Conservation (phyloP, 2,797 vertebrate genomes). For the Labroides dimidiatus region DNA sequence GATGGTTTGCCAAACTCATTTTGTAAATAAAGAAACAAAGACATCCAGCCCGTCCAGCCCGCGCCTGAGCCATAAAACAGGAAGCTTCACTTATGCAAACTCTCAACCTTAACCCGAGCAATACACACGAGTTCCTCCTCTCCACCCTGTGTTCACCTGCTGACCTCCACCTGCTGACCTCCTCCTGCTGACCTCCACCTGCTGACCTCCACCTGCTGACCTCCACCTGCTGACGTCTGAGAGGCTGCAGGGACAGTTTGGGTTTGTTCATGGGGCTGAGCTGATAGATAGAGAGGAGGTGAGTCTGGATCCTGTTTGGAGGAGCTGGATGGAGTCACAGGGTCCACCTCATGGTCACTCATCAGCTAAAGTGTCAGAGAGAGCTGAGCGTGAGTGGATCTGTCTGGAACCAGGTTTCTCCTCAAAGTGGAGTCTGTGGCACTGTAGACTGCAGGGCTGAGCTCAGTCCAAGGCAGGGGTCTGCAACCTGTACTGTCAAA, state of each 20-base stretch:
- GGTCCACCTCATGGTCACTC: too few species aligned
- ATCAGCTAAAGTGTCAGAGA: too few species aligned
- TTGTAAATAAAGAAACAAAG: slow-evolving; percentile 94
- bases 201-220: slow-evolving; percentile 36
- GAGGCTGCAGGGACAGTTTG: slow-evolving; percentile 1
- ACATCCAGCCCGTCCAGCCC: slow-evolving; percentile 89
- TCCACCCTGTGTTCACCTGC: slow-evolving; percentile 23
- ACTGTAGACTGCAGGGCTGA: too few species aligned
- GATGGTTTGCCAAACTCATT: slow-evolving; percentile 90
- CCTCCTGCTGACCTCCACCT: too few species aligned
- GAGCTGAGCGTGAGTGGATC: too few species aligned
- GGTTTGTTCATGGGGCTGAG: neutral
- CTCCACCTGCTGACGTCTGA: slow-evolving; percentile 43
- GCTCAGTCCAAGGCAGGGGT: too few species aligned
- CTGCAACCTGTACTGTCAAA: too few species aligned
- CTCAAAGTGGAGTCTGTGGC: too few species aligned
- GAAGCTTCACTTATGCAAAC: slow-evolving; percentile 89
- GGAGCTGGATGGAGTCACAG: too few species aligned
- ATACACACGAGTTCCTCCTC: slow-evolving; percentile 79
- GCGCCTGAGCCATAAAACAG: slow-evolving; percentile 96
- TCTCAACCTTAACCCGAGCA: slow-evolving; percentile 82
- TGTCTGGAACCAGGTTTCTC: too few species aligned
- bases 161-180: slow-evolving; percentile 45
- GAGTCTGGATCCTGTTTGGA: too few species aligned
- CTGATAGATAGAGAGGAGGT: too few species aligned